Evolutionary conservation across 2,888 invertebrate genomes (phyloP).

Genomic region (Macropis europaea): DNA sequence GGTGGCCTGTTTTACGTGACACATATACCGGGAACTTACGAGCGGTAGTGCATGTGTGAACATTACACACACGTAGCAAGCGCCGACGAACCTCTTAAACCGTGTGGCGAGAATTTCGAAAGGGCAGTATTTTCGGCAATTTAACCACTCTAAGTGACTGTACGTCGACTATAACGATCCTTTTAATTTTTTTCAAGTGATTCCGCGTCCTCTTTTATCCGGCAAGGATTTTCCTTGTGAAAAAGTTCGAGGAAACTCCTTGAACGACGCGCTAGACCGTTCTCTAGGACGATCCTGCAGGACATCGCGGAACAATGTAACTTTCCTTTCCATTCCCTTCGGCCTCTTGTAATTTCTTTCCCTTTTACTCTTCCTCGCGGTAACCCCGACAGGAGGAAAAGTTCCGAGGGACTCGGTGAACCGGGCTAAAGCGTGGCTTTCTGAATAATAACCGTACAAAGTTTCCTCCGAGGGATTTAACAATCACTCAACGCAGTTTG

Average conservation of each 20-base stretch:
- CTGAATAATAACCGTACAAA: conserved; percentile 30
- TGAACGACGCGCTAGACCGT: not conserved
- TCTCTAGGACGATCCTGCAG: conserved; percentile 21
- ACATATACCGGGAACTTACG: too few relatives aligned
- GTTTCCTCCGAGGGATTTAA: conserved; percentile 21
- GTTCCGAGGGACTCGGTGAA: not conserved
- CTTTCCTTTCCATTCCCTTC: not conserved
- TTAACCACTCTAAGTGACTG: too few relatives aligned
- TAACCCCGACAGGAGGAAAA: not conserved
- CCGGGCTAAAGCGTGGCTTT: not conserved
- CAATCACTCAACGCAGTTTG: conserved; percentile 4
- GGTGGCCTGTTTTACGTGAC: too few relatives aligned
- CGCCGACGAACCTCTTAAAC: too few relatives aligned
- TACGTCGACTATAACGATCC: too few relatives aligned
- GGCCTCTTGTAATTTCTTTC: not conserved
- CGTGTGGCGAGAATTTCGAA: too few relatives aligned
- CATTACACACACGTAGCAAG: too few relatives aligned
- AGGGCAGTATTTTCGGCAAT: too few relatives aligned
- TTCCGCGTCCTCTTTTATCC: not conserved
- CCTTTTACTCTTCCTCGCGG: not conserved
- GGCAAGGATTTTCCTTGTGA: not conserved
- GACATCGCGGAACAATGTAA: conserved; percentile 12
- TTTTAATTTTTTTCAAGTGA: not conserved
- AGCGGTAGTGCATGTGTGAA: too few relatives aligned
- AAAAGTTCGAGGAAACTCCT: not conserved